Conservation (phyloP, 2,113 vertebrate species). For the Lepus americanus region DNA sequence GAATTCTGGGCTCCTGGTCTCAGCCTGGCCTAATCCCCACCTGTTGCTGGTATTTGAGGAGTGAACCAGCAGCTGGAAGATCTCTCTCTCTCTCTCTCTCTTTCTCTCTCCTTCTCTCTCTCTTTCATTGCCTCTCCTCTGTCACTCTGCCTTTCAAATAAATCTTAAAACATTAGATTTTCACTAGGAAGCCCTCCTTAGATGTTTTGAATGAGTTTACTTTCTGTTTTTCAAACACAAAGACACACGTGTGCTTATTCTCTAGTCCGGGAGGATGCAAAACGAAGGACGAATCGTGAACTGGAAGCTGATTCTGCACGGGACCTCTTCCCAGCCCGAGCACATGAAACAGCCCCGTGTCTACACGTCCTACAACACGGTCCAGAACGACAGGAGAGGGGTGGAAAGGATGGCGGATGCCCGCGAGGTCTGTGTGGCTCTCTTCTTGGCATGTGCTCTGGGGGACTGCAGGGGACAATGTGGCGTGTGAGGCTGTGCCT, state of each 20-base stretch:
- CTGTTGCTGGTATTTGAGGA: too few relatives aligned
- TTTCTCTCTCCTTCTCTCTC: too few relatives aligned
- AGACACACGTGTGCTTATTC: constrained; percentile 40
- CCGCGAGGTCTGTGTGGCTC: constrained; percentile 87
- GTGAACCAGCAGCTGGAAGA: too few relatives aligned
- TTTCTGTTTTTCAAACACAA: background rate
- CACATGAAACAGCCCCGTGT: constrained; percentile 95
- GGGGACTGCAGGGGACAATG: background rate
- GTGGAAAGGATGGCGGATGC: constrained; percentile 93
- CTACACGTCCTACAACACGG: constrained; percentile 97
- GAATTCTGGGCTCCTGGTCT: too few relatives aligned
- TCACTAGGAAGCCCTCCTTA: constrained; percentile 6
- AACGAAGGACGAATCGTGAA: constrained; percentile 96
- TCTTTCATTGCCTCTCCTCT: too few relatives aligned
- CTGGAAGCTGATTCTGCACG: constrained; percentile 98
- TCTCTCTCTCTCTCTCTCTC: too few relatives aligned
- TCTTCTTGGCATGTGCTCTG: background rate
- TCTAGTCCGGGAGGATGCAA: constrained; percentile 94
- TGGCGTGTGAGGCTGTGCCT: background rate
- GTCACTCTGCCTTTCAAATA: too few relatives aligned
- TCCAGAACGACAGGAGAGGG: constrained; percentile 97
- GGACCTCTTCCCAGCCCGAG: constrained; percentile 93
- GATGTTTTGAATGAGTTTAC: background rate
- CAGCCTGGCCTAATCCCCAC: too few relatives aligned
- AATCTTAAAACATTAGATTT: constrained; percentile 15